Evolutionary conservation across 2,113 vertebrate genomes (phyloP), one percentile per base, ranked within the genome.

Genomic region (Xiphophorus maculatus): DNA sequence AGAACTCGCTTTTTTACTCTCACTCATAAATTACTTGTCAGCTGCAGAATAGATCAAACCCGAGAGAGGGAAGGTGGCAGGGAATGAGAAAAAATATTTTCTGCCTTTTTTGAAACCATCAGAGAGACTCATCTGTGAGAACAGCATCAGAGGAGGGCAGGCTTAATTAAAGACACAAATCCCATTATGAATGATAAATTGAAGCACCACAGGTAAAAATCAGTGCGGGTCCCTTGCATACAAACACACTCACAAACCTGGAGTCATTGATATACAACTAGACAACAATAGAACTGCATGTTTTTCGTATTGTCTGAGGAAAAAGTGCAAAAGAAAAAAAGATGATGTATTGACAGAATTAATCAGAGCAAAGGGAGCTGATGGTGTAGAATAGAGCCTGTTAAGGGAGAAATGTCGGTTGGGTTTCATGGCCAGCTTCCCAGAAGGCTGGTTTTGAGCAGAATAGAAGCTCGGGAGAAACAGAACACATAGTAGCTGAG

Each of bases 21-120:
- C 69, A 40, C 68, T 90, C 90, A 92, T 93, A 93, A 93, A 95
- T 92, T 90, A 93, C 90, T 88, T 91, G 90, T 93, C 91, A 90
- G 76, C 90, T 76, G 91, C 90, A 84, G 90, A 93, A 86, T 91
- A 85, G 90, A 93, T 92, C 84, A 83, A 91, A 91, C 84, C 82
- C 13, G 65, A 70, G 89, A 82, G 72, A 54, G 73, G 74, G 76
- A 81, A 72, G 77, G 77, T 63, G 75, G 75, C 61, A 69, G 71
- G 76, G 68, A 77, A 48, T 71, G 76, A 81, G 62, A 69, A 71
- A 80, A 62, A 80, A 61, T 69, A 80, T 75, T 77, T 85, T 74
- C 65, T 77, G 79, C 69, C 65, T 87, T 70, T 83, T 81, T 79
- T 83, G 71, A 74, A 84, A 63, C 25, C 29, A 8, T 80, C 75